These are phyloP conservation scores for Pseudomyrmex pallidus DNA, from an alignment of 1,140 invertebrate species.

Conservation along the genomic window DNA sequence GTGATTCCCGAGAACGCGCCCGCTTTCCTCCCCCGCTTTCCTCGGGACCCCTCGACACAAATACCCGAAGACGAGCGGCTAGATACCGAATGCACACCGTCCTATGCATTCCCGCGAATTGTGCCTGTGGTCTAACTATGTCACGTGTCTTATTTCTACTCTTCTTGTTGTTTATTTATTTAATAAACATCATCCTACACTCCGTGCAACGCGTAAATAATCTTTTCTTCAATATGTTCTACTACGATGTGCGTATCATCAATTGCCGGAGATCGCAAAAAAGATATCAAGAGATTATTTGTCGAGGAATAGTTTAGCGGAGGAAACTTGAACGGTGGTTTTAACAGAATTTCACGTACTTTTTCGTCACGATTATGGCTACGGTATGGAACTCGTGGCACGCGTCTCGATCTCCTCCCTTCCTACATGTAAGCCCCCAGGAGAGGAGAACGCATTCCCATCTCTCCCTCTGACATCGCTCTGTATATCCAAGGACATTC, in stretches of 20 bases:
- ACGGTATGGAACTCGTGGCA: conserved; percentile 38
- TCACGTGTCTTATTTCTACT: neutral
- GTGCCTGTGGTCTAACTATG: conserved; percentile 3
- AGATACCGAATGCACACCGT: conserved; percentile 57
- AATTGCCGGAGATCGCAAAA: neutral
- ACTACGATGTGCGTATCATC: too few relatives aligned
- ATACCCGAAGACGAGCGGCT: conserved; percentile 43
- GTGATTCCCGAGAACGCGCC: conserved; percentile 55
- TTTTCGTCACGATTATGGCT: conserved; percentile 33
- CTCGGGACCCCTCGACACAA: neutral
- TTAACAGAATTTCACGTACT: conserved; percentile 22
- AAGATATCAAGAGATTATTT: neutral
- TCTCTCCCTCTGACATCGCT: conserved; percentile 25
- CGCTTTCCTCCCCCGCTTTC: neutral
- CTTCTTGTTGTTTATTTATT: neutral
- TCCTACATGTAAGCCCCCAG: conserved; percentile 5
- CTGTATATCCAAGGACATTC: conserved; percentile 40
- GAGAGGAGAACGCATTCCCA: conserved; percentile 34
- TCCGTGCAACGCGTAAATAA: too few relatives aligned
- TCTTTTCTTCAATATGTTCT: too few relatives aligned
- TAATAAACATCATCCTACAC: neutral
- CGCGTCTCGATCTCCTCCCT: conserved; percentile 3
- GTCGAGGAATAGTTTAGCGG: neutral
- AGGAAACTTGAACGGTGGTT: conserved; percentile 6
- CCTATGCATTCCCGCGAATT: conserved; percentile 48